Evolutionary conservation across 2,797 vertebrate genomes (phyloP).

Genomic region (Darevskia mixta): DNA sequence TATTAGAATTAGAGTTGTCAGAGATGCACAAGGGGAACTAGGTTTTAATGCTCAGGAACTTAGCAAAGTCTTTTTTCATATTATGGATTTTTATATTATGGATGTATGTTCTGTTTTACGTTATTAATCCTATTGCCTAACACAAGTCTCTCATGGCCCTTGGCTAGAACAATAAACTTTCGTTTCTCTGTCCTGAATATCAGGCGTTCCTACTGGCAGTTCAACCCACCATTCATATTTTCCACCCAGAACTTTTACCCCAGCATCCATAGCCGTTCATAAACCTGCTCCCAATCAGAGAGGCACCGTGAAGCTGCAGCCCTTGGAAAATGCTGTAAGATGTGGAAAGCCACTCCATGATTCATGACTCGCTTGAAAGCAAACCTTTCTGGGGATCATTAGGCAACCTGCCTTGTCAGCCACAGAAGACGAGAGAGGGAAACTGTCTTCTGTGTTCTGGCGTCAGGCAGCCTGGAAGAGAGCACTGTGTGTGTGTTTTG

Average conservation of each 20-base stretch:
- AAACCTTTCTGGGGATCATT: not conserved
- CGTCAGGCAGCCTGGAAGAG: not conserved
- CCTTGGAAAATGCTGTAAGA: too few relatives aligned
- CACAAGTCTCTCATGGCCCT: too few relatives aligned
- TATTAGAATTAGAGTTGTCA: too few relatives aligned
- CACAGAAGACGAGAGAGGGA: not conserved
- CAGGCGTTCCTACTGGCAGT: not conserved
- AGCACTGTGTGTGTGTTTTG: not conserved
- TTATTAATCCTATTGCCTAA: too few relatives aligned
- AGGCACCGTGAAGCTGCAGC: not conserved
- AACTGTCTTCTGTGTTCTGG: not conserved
- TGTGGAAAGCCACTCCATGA: not conserved
- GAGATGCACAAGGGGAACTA: too few relatives aligned
- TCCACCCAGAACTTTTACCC: not conserved
- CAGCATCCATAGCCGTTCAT: not conserved
- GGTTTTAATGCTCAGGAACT: too few relatives aligned
- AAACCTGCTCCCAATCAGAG: not conserved
- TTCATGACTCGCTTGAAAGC: not conserved
- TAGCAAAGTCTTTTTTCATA: too few relatives aligned
- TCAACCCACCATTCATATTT: not conserved
- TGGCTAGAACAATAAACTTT: too few relatives aligned
- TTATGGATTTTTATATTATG: too few relatives aligned
- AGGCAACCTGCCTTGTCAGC: conserved; percentile 2
- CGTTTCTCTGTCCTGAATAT: too few relatives aligned
- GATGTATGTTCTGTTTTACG: too few relatives aligned